These are phyloP conservation scores for Baronia brevicornis DNA, from an alignment of 2,888 invertebrate genomes.

Conservation along the genomic window DNA sequence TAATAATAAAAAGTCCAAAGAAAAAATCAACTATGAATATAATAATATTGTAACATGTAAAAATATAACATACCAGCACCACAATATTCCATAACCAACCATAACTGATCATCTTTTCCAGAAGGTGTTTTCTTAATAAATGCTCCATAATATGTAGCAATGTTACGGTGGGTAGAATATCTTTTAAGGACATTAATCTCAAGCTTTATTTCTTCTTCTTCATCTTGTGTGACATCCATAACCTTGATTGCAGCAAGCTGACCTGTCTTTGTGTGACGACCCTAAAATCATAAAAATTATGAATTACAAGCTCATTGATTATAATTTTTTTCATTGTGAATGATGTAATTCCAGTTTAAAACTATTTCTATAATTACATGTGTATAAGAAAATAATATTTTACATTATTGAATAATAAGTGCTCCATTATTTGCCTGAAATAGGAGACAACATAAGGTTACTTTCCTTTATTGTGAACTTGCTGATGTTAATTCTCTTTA, in stretches of 20 bases:
- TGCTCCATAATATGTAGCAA: slow-evolving; percentile 99
- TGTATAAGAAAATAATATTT: neutral
- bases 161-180: slow-evolving; percentile 99
- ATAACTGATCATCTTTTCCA: slow-evolving; percentile 99
- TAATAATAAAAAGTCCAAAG: too few relatives aligned
- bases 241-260: slow-evolving; percentile 99
- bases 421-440: slow-evolving; percentile 6
- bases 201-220: slow-evolving; percentile 99
- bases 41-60: neutral
- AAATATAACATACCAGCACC: slow-evolving; percentile 83
- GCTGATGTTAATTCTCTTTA: slow-evolving; percentile 46
- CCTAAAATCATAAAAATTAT: slow-evolving; percentile 73
- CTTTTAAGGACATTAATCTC: slow-evolving; percentile 99
- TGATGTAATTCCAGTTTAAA: too few relatives aligned
- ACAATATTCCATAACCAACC: slow-evolving; percentile 99
- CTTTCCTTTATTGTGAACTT: slow-evolving; percentile 18
- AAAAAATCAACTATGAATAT: neutral
- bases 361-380: too few relatives aligned
- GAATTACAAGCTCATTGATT: slow-evolving; percentile 5
- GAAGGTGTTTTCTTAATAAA: slow-evolving; percentile 99
- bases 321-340: neutral
- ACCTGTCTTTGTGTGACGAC: slow-evolving; percentile 99
- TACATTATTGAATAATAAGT: slow-evolving; percentile 2
- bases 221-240: slow-evolving; percentile 99
- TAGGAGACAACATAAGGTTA: slow-evolving; percentile 16